Base-by-base conservation (phyloP, 2,797 vertebrate genomes). In the Poeciliopsis presidionis region DNA sequence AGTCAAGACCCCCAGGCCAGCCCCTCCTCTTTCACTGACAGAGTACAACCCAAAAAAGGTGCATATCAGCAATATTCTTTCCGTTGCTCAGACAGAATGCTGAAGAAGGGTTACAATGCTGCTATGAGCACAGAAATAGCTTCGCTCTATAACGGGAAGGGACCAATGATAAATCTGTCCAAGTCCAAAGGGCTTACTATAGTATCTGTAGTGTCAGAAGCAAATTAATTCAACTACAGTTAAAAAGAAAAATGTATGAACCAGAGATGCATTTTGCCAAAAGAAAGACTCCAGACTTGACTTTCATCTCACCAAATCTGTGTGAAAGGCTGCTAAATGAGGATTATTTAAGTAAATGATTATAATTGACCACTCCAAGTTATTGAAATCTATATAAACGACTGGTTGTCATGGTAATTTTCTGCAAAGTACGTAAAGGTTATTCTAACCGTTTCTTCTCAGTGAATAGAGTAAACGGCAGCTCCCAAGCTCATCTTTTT, bases 91-190 rank as follows among this genome's bases (percentile, higher is more conserved):
- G 28, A 77, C 41, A 47, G 5, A 39, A 61, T 51, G 16, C 53
- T 74, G 43, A 74, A 39, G 57, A 76, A 81, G 57, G 45, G 41
- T 57, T 59, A 61, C 72, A 74, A 55, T 45, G 30, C 36, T 61
- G 20, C 13, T 49, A 73, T 67, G 36, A 74, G 43, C 33, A 33
- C 69, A 67, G 51, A 71, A 69, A 67, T 70, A 65, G 49, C 39
- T 30, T 76, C 4, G n/a, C n/a, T 72, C 79, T 28, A 63, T 45
- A 70, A 70, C 14, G 7, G 46, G 57, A 72, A 72, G n/a, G 69
- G 25, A 55, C 47, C 2, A 73, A 73, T 73, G 30, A 76, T 63
- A 18, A 65, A 33, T 69, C 47, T 74, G 46, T 72, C 22, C 33
- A 55, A 3, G 39, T 74, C 41, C n/a, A 49, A 63, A 45, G 55